phyloP scores from a whole-genome alignment of 2,888 invertebrate genomes.

The Shargacucullia verbasci region DNA sequence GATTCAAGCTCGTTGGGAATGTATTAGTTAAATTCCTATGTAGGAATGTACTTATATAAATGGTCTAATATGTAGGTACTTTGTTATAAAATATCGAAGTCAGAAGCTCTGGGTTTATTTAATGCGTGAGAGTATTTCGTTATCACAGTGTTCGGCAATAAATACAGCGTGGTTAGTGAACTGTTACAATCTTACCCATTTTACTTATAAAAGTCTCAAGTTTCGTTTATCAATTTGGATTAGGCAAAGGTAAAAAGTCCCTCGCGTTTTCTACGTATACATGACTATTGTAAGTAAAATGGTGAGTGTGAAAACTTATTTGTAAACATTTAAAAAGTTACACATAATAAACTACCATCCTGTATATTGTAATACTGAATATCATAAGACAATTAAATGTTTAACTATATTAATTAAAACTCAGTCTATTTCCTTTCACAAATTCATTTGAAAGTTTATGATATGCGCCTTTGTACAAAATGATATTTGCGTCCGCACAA shows the following conservation, averaged over 20 bases:
- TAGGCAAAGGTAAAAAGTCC: neutral
- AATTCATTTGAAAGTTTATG: constrained; percentile 56
- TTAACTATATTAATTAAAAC: constrained; percentile 46
- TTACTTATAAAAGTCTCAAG: constrained; percentile 35
- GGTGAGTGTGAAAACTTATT: constrained; percentile 40
- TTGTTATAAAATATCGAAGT: constrained; percentile 60
- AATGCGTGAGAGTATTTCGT: constrained; percentile 71
- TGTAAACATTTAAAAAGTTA: constrained; percentile 54
- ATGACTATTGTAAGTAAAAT: constrained; percentile 41
- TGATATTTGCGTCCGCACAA: constrained; percentile 47
- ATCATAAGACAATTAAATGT: constrained; percentile 63
- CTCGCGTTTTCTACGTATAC: constrained; percentile 14
- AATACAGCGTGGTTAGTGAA: constrained; percentile 62
- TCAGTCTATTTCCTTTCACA: constrained; percentile 58
- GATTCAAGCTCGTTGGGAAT: constrained; percentile 76
- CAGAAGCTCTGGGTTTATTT: constrained; percentile 65
- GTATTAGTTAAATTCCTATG: constrained; percentile 52
- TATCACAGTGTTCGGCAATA: constrained; percentile 73
- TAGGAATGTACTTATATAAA: constrained; percentile 59
- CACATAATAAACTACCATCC: constrained; percentile 54
- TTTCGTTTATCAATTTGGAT: constrained; percentile 17
- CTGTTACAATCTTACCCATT: constrained; percentile 31
- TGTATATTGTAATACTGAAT: constrained; percentile 55
- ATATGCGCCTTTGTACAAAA: constrained; percentile 62
- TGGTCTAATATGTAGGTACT: constrained; percentile 63